Base-by-base conservation (phyloP, 2,888 invertebrate genomes). In the Myathropa florea region DNA sequence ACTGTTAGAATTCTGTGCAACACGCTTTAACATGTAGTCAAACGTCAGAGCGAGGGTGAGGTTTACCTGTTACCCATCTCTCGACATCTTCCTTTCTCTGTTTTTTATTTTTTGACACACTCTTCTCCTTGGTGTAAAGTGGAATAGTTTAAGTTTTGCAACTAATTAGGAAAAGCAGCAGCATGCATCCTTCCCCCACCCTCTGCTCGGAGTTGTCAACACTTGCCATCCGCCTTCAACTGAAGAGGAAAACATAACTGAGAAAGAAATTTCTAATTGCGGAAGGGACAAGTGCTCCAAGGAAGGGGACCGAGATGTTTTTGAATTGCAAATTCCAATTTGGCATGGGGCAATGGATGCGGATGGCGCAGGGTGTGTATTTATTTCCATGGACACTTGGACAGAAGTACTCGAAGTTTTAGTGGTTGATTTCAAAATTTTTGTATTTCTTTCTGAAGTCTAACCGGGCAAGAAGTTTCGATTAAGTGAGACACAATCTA, bases 141-240 rank as follows among this genome's bases (percentile, higher is more conserved):
- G 72, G 64, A 64, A 75, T 80, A 84, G 64, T 84, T 83, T 75
- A 81, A 81, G 72, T 81, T 85, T 85, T 85, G 67, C 76, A 81
- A 85, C 84, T 85, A 81, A 81, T 85, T 77, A 85, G 68, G 60
- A 70, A 76, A 12, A 67, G 76, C 61, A 23, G 57, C 57, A 24
- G 14, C 24, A 14, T 46, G 46, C 46, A 46, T 18, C 46, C 46
- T 18, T 7, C 46, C 64, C 83, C 46, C 67, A 4, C 39, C 53
- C 9, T n/a, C 59, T 46, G 39, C 67, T 60, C 26, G 39, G 33
- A 10, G 12, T 33, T 33, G 33, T 75, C 68, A 61, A 60, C 57
- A 61, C 61, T 61, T 46, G 18, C 18, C 18, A 63, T 70, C 53
- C 60, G 14, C 57, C 70, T 12, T 18, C 59, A 55, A 30, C 28